These are phyloP conservation scores for Pachliopta kotzebuea DNA, from an alignment of 2,888 invertebrate genomes.

Conservation along the genomic window DNA sequence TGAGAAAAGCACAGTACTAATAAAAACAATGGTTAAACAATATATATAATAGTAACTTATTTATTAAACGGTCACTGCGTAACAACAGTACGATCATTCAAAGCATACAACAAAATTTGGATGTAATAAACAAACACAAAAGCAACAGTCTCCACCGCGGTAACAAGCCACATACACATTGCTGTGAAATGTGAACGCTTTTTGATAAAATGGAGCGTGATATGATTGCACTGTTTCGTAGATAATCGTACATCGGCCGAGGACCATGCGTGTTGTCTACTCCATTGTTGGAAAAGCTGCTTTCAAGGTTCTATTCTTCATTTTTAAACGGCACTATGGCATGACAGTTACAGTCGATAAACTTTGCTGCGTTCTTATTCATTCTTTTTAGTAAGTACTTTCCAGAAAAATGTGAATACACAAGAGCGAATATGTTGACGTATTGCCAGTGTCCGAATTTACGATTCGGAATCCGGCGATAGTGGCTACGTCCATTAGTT, in stretches of 20 bases:
- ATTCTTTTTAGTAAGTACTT: slow-evolving; percentile 73
- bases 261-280: slow-evolving; percentile 78
- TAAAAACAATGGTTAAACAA: slow-evolving; percentile 13
- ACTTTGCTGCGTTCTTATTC: slow-evolving; percentile 78
- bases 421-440: slow-evolving; percentile 65
- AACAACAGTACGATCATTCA: slow-evolving; percentile 19
- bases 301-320: slow-evolving; percentile 79
- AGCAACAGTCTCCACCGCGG: slow-evolving; percentile 36
- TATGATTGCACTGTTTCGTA: slow-evolving; percentile 78
- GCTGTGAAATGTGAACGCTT: slow-evolving; percentile 31
- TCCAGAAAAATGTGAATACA: slow-evolving; percentile 77
- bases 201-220: slow-evolving; percentile 54
- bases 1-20: background rate
- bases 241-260: slow-evolving; percentile 75
- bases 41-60: slow-evolving; percentile 7
- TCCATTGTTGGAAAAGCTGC: slow-evolving; percentile 80
- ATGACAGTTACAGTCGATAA: slow-evolving; percentile 79
- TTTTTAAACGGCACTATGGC: slow-evolving; percentile 81
- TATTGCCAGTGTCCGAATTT: slow-evolving; percentile 64
- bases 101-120: slow-evolving; percentile 25
- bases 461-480: slow-evolving; percentile 60
- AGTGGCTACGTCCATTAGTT: slow-evolving; percentile 71
- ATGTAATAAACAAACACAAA: slow-evolving; percentile 29
- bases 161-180: slow-evolving; percentile 34
- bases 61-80: slow-evolving; percentile 5